Conservation (phyloP, 2,113 vertebrate species). For the Piprites chloris region DNA sequence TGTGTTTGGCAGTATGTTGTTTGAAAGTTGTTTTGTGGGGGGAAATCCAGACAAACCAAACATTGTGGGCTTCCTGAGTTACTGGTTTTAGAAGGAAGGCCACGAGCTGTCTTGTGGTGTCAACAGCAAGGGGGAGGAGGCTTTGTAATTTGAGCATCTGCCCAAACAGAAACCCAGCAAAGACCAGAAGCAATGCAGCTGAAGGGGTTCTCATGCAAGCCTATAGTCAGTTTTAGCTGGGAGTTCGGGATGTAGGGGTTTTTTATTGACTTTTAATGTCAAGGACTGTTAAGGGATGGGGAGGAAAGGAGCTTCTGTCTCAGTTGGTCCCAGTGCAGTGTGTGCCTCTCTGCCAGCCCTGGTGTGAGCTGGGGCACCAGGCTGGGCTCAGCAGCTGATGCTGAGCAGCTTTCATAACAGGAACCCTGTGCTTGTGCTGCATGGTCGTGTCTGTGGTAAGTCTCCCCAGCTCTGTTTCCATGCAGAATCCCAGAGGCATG, state of each 20-base stretch:
- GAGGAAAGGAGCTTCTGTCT: background rate
- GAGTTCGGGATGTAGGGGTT: background rate
- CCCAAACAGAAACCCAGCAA: background rate
- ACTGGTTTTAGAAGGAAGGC: background rate
- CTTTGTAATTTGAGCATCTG: conserved; percentile 16
- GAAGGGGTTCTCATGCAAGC: background rate
- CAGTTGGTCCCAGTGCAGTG: background rate
- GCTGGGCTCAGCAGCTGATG: background rate
- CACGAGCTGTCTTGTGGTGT: background rate
- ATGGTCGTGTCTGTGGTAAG: background rate
- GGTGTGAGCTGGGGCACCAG: background rate
- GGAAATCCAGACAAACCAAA: background rate
- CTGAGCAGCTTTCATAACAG: background rate
- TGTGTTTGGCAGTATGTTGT: background rate
- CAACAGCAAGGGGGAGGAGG: background rate
- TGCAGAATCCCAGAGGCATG: background rate
- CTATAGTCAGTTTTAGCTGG: conserved; percentile 21
- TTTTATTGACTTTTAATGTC: background rate
- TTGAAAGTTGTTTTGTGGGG: background rate
- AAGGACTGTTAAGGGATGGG: background rate
- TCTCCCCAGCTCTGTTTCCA: background rate
- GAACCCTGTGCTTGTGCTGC: background rate
- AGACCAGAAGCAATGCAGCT: background rate
- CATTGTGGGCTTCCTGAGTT: background rate
- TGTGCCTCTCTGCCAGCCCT: background rate